A percentile compares a stretch with the other conserved stretches of the same genome.
Conservation (phyloP, 1,140 invertebrate species). For the Thrips palmi region DNA sequence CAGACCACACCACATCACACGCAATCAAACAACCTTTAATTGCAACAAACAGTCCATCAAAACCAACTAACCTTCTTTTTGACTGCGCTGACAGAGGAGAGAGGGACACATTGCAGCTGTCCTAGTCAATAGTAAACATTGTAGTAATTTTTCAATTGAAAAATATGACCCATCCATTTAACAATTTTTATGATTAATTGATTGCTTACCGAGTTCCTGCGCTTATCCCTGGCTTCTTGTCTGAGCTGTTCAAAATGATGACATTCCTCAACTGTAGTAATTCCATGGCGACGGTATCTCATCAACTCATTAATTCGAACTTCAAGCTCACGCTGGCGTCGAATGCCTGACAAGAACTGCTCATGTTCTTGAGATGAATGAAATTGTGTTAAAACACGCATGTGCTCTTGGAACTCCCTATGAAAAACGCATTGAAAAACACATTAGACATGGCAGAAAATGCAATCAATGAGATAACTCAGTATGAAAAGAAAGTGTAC, state of each 20-base stretch:
- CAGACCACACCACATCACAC: no score
- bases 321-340: slow-evolving; percentile 66
- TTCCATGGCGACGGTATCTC: slow-evolving; percentile 60
- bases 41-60: no score
- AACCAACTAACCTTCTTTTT: no score
- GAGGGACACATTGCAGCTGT: no score
- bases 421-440: slow-evolving; percentile 4
- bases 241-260: slow-evolving; percentile 54
- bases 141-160: no score
- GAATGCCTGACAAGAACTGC: slow-evolving; percentile 45
- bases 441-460: slow-evolving; percentile 1
- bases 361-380: slow-evolving; percentile 68
- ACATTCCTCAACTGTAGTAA: slow-evolving; percentile 62
- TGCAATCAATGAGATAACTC: neutral
- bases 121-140: no score
- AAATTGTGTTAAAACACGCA: slow-evolving; percentile 74
- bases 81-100: no score
- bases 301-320: slow-evolving; percentile 62
- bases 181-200: no score
- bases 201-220: no score
- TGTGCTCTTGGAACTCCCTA: slow-evolving; percentile 58
- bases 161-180: no score
- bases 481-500: slow-evolving; percentile 23
- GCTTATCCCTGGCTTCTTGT: no score
- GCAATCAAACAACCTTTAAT: no score